A percentile compares a stretch with the other conserved stretches of the same genome.
Evolutionary conservation across 1,140 invertebrate species (phyloP).

Genomic region (Bombus cullumanus): DNA sequence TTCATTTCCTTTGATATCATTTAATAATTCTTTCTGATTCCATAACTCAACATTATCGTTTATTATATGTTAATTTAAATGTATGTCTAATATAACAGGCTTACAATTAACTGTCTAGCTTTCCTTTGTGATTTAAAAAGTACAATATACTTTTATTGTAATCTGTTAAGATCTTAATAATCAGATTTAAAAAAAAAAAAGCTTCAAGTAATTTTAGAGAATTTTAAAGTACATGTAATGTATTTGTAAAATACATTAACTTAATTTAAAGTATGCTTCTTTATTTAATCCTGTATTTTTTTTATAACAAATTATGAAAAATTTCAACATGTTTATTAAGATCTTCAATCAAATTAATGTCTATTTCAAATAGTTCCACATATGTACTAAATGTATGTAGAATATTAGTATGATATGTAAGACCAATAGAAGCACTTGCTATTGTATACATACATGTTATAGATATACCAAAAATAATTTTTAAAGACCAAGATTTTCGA

Average conservation of each 20-base stretch:
- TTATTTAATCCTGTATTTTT: background rate
- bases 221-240: background rate
- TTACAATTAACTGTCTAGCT: background rate
- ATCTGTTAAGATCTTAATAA: constrained; percentile 20
- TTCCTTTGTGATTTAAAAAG: constrained; percentile 42
- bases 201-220: background rate
- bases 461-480: constrained; percentile 8
- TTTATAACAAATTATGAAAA: background rate
- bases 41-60: background rate
- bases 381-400: background rate
- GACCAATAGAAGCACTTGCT: background rate
- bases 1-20: background rate
- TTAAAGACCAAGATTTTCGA: background rate
- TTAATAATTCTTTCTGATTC: constrained; percentile 19
- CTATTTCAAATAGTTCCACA: background rate
- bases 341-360: constrained; percentile 6
- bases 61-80: constrained; percentile 7
- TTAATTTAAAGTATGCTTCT: background rate
- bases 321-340: constrained; percentile 13
- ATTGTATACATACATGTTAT: background rate
- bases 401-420: background rate
- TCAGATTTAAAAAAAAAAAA: background rate
- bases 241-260: background rate
- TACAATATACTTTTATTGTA: constrained; percentile 19
- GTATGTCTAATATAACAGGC: background rate